Evolutionary conservation across 2,113 vertebrate genomes (phyloP).

Genomic region (Ammodytes dubius): DNA sequence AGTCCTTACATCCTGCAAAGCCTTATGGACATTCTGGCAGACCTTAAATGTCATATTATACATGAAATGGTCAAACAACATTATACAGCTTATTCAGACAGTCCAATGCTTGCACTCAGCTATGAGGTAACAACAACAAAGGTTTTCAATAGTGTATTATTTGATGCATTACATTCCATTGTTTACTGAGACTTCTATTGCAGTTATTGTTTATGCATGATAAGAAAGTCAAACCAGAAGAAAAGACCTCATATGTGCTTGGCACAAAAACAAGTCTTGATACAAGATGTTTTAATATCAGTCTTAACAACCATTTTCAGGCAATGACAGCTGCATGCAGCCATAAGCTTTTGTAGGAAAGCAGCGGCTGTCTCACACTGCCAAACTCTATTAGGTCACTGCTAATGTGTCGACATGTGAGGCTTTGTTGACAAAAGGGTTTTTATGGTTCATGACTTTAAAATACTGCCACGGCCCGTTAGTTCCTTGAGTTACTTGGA

Average conservation of each 20-base stretch:
- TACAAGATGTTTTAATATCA: slow-evolving; percentile 22
- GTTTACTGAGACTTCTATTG: background rate
- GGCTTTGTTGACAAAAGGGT: slow-evolving; percentile 54
- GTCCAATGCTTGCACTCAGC: background rate
- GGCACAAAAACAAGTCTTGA: background rate
- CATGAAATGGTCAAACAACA: background rate
- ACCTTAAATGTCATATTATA: background rate
- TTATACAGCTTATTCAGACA: background rate
- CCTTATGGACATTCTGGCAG: background rate
- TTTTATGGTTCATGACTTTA: slow-evolving; percentile 21
- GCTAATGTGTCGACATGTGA: slow-evolving; percentile 59
- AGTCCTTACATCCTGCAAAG: background rate
- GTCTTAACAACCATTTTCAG: slow-evolving; percentile 5
- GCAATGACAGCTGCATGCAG: slow-evolving; percentile 38
- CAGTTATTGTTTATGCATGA: background rate
- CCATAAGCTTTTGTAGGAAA: slow-evolving; percentile 19
- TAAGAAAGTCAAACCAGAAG: background rate
- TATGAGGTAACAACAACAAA: background rate
- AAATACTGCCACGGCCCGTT: slow-evolving; percentile 14
- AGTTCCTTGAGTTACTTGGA: slow-evolving; percentile 11
- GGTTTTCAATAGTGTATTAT: background rate
- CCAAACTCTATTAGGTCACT: slow-evolving; percentile 38
- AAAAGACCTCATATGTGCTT: background rate
- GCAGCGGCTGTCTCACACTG: slow-evolving; percentile 13
- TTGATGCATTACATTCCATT: background rate